A percentile compares a stretch with the other conserved stretches of the same genome.
These are phyloP conservation scores for Monomorium pharaonis DNA, from an alignment of 1,140 invertebrate genomes.

Conservation along the genomic window DNA sequence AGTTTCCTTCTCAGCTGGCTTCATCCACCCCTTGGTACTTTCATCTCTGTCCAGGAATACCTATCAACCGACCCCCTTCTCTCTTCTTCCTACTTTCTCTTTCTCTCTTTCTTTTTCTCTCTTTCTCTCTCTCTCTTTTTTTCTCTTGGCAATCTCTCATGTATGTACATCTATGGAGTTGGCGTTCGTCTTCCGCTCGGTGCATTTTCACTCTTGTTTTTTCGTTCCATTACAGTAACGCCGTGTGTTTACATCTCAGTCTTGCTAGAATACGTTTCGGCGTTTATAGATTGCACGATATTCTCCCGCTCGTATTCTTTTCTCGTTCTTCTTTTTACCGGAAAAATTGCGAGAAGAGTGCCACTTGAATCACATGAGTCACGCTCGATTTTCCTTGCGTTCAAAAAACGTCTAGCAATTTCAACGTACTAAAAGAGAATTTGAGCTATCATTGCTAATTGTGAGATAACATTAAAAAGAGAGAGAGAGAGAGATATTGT, in stretches of 20 bases:
- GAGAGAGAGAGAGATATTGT: background rate
- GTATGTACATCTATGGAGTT: background rate
- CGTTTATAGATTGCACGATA: background rate
- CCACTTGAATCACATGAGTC: background rate
- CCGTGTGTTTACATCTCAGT: slow-evolving; percentile 20
- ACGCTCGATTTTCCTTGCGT: background rate
- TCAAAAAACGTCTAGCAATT: background rate
- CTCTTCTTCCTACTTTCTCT: too few species aligned
- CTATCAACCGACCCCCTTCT: background rate
- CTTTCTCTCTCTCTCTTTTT: background rate
- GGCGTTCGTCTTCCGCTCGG: slow-evolving; percentile 4
- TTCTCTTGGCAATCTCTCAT: slow-evolving; percentile 8
- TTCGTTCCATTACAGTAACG: background rate
- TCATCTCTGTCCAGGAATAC: slow-evolving; percentile 7
- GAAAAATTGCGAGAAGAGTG: background rate
- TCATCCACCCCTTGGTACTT: slow-evolving; percentile 41
- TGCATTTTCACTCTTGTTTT: slow-evolving; percentile 16
- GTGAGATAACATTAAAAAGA: background rate
- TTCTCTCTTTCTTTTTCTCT: background rate
- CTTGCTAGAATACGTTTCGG: background rate
- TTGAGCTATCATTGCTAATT: background rate
- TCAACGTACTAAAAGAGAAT: background rate
- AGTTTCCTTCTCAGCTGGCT: slow-evolving; percentile 67
- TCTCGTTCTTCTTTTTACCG: background rate
- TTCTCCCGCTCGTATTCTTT: background rate